phyloP scores from a whole-genome alignment of 2,888 invertebrate genomes.

The Cynaeus angustus region DNA sequence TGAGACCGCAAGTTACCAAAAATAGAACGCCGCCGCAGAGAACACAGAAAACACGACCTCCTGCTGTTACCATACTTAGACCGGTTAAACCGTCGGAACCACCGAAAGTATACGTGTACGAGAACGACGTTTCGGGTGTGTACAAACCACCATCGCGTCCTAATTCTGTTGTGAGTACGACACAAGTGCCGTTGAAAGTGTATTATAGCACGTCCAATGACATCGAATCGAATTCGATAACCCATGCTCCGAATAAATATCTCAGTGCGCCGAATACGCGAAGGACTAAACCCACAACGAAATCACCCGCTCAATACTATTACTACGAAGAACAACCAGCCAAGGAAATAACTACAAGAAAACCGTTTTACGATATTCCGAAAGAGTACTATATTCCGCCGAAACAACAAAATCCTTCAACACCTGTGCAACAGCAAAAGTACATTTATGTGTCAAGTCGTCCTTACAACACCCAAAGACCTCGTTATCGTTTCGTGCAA shows the following conservation, averaged over 20 bases:
- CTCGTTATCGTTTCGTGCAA: slow-evolving; percentile 61
- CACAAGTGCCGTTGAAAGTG: slow-evolving; percentile 77
- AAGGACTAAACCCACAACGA: slow-evolving; percentile 56
- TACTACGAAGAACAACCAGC: slow-evolving; percentile 77
- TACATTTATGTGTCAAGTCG: slow-evolving; percentile 27
- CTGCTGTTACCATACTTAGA: slow-evolving; percentile 66
- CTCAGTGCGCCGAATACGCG: slow-evolving; percentile 33
- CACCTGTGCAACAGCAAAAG: slow-evolving; percentile 19
- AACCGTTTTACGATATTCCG: slow-evolving; percentile 56
- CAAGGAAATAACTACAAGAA: slow-evolving; percentile 54
- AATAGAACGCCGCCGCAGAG: slow-evolving; percentile 51
- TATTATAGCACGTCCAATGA: slow-evolving; percentile 77
- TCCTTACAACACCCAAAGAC: slow-evolving; percentile 61
- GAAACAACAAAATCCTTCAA: slow-evolving; percentile 45
- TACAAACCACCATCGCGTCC: slow-evolving; percentile 72
- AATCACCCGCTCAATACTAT: slow-evolving; percentile 77
- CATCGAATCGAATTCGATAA: slow-evolving; percentile 74
- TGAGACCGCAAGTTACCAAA: slow-evolving; percentile 53
- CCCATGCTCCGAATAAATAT: slow-evolving; percentile 63
- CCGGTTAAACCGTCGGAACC: slow-evolving; percentile 69
- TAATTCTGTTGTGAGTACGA: slow-evolving; percentile 73
- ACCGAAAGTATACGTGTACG: slow-evolving; percentile 64
- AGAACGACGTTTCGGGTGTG: slow-evolving; percentile 71
- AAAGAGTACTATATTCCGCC: slow-evolving; percentile 60
- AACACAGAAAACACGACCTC: slow-evolving; percentile 54